A percentile compares a stretch with the other conserved stretches of the same genome.
Conservation (phyloP, 2,888 invertebrate genomes). For the Rhamnusium bicolor region DNA sequence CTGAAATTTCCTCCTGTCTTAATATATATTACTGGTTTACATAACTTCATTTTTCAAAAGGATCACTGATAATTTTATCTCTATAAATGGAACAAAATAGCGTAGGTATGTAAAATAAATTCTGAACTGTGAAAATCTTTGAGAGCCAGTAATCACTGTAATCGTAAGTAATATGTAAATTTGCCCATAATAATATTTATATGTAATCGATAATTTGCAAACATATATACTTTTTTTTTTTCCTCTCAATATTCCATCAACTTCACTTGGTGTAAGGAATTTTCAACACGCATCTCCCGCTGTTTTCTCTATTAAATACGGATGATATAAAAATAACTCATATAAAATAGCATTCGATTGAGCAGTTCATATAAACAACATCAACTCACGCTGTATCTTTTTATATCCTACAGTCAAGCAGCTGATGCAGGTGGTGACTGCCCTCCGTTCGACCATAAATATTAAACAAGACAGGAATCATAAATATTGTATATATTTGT, state of each 20-base stretch:
- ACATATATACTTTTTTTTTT: too few relatives aligned
- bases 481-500: neutral
- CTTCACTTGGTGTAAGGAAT: neutral
- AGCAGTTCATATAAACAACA: neutral
- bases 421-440: neutral
- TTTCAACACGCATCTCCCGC: neutral
- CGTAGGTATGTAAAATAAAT: too few relatives aligned
- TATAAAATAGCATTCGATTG: neutral
- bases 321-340: neutral
- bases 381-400: slow-evolving; percentile 4
- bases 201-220: too few relatives aligned
- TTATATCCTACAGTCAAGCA: neutral
- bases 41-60: too few relatives aligned
- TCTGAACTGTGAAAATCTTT: too few relatives aligned
- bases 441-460: slow-evolving; percentile 37
- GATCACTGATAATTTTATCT: too few relatives aligned
- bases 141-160: too few relatives aligned
- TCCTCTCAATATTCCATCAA: neutral
- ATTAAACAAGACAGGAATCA: slow-evolving; percentile 37
- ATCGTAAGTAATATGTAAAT: too few relatives aligned
- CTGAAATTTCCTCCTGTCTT: too few relatives aligned
- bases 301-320: neutral
- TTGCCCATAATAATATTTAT: too few relatives aligned
- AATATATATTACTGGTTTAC: too few relatives aligned
- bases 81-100: too few relatives aligned